Evolutionary conservation across 2,113 vertebrate species (phyloP).

Genomic region (Pseudorasbora parva): DNA sequence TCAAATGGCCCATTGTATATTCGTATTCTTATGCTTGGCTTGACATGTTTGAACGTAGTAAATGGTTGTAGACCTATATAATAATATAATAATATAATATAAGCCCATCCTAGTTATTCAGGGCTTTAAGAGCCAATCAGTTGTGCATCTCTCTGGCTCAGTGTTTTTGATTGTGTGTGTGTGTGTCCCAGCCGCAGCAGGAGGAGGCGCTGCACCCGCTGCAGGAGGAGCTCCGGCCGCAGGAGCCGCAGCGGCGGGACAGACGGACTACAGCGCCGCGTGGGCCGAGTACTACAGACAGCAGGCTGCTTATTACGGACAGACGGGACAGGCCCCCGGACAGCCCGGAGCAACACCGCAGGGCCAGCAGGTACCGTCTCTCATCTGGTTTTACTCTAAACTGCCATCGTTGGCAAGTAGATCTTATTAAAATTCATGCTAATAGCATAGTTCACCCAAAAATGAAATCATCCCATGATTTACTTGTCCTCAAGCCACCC

Average conservation of each 20-base stretch:
- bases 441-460: too few species aligned
- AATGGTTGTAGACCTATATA: too few species aligned
- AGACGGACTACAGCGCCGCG: slow-evolving; percentile 89
- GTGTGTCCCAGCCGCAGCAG: slow-evolving; percentile 69
- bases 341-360: slow-evolving; percentile 84
- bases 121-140: too few species aligned
- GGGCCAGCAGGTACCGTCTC: slow-evolving; percentile 83
- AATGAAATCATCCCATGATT: too few species aligned
- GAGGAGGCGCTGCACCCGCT: slow-evolving; percentile 72
- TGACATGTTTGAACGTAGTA: too few species aligned
- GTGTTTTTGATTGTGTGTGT: background rate
- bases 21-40: too few species aligned
- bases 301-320: slow-evolving; percentile 91
- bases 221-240: slow-evolving; percentile 75
- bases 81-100: too few species aligned
- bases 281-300: slow-evolving; percentile 96
- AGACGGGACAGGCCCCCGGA: slow-evolving; percentile 79
- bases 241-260: slow-evolving; percentile 77
- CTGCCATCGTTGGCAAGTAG: too few species aligned
- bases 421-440: too few species aligned
- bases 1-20: too few species aligned
- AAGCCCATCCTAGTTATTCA: too few species aligned
- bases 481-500: too few species aligned
- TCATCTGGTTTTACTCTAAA: background rate
- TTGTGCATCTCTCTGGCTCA: background rate